phyloP scores from a whole-genome alignment of 2,888 invertebrate species.

The Lasioglossum morio region DNA sequence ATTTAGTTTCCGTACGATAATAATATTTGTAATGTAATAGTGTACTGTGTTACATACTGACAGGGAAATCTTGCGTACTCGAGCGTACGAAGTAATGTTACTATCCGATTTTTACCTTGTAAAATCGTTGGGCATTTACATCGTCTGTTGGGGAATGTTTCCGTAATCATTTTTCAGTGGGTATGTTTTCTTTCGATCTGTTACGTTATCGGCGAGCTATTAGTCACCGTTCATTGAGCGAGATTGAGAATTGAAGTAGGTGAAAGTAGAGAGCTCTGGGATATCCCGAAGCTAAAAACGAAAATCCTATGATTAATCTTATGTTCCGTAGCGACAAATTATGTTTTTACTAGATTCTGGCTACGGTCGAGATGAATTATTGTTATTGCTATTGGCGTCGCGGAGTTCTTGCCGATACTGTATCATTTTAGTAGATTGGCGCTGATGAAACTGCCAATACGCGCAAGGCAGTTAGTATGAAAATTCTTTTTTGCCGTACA shows the following conservation, averaged over 20 bases:
- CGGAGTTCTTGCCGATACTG: not conserved
- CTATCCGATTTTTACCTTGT: not conserved
- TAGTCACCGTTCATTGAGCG: not conserved
- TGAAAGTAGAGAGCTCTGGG: slow-evolving; percentile 1
- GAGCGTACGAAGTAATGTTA: not conserved
- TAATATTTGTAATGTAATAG: not conserved
- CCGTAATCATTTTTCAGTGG: not conserved
- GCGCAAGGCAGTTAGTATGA: not conserved
- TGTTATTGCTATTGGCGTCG: not conserved
- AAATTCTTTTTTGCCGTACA: not conserved
- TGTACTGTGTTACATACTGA: not conserved
- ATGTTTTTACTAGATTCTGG: not conserved
- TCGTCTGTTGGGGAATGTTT: not conserved
- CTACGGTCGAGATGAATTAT: not conserved
- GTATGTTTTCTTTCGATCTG: not conserved
- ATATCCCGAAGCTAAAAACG: not conserved
- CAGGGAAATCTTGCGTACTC: not conserved
- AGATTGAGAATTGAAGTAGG: not conserved
- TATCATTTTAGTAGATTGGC: not conserved
- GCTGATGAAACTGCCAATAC: not conserved
- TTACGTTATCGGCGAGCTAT: not conserved
- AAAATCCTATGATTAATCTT: not conserved
- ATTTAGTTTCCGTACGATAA: no score
- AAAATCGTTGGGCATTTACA: not conserved
- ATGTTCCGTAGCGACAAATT: not conserved